Base-by-base conservation (phyloP, 2,113 vertebrate species). In the Phyllostomus hastatus region DNA sequence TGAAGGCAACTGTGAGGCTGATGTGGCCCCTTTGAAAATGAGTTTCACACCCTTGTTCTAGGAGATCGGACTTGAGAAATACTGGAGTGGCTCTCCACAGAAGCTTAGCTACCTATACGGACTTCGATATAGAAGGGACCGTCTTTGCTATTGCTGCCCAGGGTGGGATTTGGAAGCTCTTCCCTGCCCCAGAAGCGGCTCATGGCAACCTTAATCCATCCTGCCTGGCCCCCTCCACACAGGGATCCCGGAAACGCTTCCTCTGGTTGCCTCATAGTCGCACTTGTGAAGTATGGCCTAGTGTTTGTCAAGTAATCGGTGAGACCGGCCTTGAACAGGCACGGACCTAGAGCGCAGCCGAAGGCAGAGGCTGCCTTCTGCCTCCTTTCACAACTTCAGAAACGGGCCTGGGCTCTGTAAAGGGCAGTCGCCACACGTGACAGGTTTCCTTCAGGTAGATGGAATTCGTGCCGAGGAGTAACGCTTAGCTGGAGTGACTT, bases 151-250 rank as follows among this genome's bases (percentile, higher is more conserved):
- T 64, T 10, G 2, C 46, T 88, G 59, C 70, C 46, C 2, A 7
- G 1, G 4, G 26, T 84, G 7, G 57, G 70, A 64, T 93, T 70
- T 78, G n/a, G 88, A 76, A 93, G 82, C 28, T 76, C 46, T 26
- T 81, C 57, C 35, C 35, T 76, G 89, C 43, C 70, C 75, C 50
- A 75, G 16, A 59, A 80, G 31, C 95, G 95, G 94, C 35, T 95
- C 95, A 52, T 0, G 4, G 24, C 35, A 24, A 11, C 17, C 79
- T 70, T 81, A 43, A 84, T 73, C 69, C 57, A n/a, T 24, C 5
- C 1, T 7, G 6, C 7, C 0, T 20, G 12, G 75, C 70, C 70
- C 91, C 79, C 82, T 91, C 14, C 59, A 70, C 41, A 10, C 43
- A 5, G 31, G 66, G 54, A 61, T 81, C 73, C 79, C 89, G 20